phyloP scores from a whole-genome alignment of 1,140 invertebrate genomes.

The Parapsyche elsis region DNA sequence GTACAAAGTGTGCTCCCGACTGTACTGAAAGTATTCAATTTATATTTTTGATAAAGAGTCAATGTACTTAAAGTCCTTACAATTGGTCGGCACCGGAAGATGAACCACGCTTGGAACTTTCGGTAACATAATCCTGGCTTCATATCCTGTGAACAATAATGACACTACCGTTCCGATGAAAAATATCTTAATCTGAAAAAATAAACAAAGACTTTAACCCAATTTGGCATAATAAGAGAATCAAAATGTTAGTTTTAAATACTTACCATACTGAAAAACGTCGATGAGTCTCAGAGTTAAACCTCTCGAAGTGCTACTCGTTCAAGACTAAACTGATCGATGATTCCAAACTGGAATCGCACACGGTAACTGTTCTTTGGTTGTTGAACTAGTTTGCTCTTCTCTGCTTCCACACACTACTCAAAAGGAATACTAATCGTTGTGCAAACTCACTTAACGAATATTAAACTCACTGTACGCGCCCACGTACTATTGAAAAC shows the following conservation, averaged over 20 bases:
- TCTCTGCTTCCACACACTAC: neutral
- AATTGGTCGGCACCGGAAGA: constrained; percentile 39
- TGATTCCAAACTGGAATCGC: neutral
- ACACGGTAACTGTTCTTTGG: constrained; percentile 43
- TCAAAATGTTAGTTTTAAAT: neutral
- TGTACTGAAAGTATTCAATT: no score
- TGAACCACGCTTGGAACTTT: constrained; percentile 42
- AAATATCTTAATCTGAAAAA: neutral
- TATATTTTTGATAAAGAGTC: no score
- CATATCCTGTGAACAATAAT: neutral
- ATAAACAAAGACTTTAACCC: no score
- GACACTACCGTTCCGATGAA: neutral
- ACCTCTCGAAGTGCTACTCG: neutral
- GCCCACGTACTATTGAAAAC: no score
- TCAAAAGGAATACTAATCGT: constrained; percentile 38
- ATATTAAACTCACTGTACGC: neutral
- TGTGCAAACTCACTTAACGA: neutral
- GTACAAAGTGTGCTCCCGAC: no score
- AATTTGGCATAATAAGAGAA: no score
- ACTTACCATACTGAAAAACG: neutral
- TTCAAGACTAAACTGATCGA: constrained; percentile 25
- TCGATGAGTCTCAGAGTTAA: neutral
- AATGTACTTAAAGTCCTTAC: constrained; percentile 39
- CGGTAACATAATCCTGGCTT: constrained; percentile 35
- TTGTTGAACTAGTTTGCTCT: constrained; percentile 37